These are phyloP conservation scores for Drosophila equinoxialis DNA, from an alignment of 1,140 invertebrate genomes.

Conservation along the genomic window DNA sequence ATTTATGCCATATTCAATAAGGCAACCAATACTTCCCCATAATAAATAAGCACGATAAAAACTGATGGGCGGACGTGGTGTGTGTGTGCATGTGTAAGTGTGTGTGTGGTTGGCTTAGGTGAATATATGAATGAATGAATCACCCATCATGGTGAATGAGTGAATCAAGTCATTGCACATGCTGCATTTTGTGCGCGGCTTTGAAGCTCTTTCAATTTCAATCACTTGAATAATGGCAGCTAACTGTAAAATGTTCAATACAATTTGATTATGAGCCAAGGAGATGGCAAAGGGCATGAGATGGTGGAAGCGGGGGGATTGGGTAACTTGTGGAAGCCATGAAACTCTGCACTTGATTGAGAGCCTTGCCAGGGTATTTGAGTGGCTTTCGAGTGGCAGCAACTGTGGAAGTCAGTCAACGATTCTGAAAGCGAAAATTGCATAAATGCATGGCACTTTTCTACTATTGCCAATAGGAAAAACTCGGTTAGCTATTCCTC, in stretches of 20 bases:
- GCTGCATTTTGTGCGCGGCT: conserved; percentile 43
- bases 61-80: conserved; percentile 58
- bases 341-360: conserved; percentile 71
- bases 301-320: no score
- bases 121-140: conserved; percentile 55
- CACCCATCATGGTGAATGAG: conserved; percentile 22
- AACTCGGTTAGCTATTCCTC: conserved; percentile 41
- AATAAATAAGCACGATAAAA: conserved; percentile 60
- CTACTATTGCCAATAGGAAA: conserved; percentile 52
- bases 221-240: conserved; percentile 76
- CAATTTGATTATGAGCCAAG: conserved; percentile 71
- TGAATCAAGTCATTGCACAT: conserved; percentile 34
- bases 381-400: conserved; percentile 71
- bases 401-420: conserved; percentile 52
- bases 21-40: conserved; percentile 20
- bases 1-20: conserved; percentile 70
- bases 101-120: conserved; percentile 32
- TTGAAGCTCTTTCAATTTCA: conserved; percentile 51
- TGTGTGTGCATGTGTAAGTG: background rate
- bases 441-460: conserved; percentile 81
- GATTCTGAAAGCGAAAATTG: conserved; percentile 70
- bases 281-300: conserved; percentile 8
- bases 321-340: background rate
- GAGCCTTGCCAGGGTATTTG: conserved; percentile 77
- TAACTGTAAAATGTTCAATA: conserved; percentile 79